phyloP scores from a whole-genome alignment of 2,888 invertebrate species.

The Tenthredo notha region DNA sequence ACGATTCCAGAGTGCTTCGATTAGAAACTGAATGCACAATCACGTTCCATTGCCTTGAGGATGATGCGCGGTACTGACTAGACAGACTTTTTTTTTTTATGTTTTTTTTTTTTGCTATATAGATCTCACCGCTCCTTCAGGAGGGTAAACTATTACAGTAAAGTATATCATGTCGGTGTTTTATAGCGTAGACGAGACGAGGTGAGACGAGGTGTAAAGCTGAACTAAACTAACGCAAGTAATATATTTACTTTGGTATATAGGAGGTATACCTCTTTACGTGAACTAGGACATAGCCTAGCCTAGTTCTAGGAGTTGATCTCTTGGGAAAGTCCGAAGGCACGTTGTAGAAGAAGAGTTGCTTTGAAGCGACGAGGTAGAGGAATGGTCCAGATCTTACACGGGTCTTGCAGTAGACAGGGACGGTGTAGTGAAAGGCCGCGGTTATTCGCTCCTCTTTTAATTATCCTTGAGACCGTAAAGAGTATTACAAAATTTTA shows the following conservation, averaged over 20 bases:
- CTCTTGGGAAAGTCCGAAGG: slow-evolving; percentile 43
- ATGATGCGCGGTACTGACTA: not conserved
- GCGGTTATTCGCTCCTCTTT: slow-evolving; percentile 27
- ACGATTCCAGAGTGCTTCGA: slow-evolving; percentile 26
- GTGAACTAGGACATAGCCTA: slow-evolving; percentile 21
- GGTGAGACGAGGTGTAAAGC: not conserved
- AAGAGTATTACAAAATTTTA: slow-evolving; percentile 4
- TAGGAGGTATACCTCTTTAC: not conserved
- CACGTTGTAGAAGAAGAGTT: not conserved
- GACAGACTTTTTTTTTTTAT: not conserved
- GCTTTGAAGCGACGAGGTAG: not conserved
- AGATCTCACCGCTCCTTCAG: not conserved
- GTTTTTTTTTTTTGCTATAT: not conserved
- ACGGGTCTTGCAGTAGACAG: not conserved
- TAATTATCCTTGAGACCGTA: slow-evolving; percentile 28
- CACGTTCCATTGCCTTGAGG: slow-evolving; percentile 8
- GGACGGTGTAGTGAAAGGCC: slow-evolving; percentile 27
- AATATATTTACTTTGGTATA: slow-evolving; percentile 20
- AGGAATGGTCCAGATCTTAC: slow-evolving; percentile 45
- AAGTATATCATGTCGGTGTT: not conserved
- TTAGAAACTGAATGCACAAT: slow-evolving; percentile 43
- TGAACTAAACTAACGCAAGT: not conserved
- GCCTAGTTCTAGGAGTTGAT: not conserved
- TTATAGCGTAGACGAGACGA: not conserved
- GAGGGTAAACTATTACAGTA: not conserved